Percentiles rank a stretch among this genome's conserved stretches.
Conservation (phyloP, 1,140 invertebrate genomes). For the Drosophila carrolli region DNA sequence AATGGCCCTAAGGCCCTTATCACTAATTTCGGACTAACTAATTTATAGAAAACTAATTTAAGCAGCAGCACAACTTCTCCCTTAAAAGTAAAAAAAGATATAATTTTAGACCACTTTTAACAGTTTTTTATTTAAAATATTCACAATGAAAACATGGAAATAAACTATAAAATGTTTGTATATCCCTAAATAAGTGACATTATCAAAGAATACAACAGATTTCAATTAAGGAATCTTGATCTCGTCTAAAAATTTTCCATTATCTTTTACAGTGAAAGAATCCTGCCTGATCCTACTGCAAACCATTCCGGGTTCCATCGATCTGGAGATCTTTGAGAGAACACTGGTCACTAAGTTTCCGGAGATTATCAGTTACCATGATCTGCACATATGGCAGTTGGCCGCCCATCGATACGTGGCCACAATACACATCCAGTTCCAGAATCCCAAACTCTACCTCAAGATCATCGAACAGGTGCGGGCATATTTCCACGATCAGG, state of each 20-base stretch:
- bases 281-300: constrained; percentile 91
- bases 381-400: constrained; percentile 93
- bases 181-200: too few species aligned
- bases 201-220: too few species aligned
- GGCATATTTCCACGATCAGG: constrained; percentile 89
- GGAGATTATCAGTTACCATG: constrained; percentile 91
- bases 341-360: constrained; percentile 90
- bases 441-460: constrained; percentile 86
- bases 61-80: too few species aligned
- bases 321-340: constrained; percentile 88
- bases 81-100: too few species aligned
- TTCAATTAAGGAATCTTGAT: too few species aligned
- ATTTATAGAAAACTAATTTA: too few species aligned
- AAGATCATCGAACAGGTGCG: constrained; percentile 88
- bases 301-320: constrained; percentile 92
- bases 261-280: constrained; percentile 88
- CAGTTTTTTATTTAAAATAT: too few species aligned
- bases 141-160: background rate
- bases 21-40: too few species aligned
- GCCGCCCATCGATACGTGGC: constrained; percentile 89
- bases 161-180: too few species aligned
- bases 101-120: too few species aligned
- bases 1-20: too few species aligned
- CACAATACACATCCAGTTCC: constrained; percentile 90
- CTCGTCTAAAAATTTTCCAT: background rate